Percentiles rank a stretch among this genome's conserved stretches.
These are phyloP conservation scores for Teleogryllus occipitalis DNA, from an alignment of 1,140 invertebrate species.

Conservation along the genomic window DNA sequence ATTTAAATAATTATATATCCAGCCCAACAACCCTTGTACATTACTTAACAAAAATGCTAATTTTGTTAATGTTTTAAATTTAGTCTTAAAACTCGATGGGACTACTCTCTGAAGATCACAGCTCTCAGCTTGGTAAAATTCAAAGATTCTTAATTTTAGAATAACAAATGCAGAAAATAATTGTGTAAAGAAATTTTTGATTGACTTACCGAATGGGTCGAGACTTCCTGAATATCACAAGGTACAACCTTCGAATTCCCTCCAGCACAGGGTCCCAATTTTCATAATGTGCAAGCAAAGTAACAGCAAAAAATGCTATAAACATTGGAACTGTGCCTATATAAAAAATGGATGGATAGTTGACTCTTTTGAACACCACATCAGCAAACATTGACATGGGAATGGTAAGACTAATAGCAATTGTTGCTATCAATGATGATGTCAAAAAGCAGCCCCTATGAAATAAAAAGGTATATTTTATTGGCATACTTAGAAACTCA, in stretches of 20 bases:
- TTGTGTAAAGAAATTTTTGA: not conserved
- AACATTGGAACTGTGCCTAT: slow-evolving; percentile 71
- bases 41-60: no score
- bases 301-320: slow-evolving; percentile 65
- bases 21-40: no score
- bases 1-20: no score
- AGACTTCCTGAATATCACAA: slow-evolving; percentile 12
- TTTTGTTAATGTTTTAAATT: no score
- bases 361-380: slow-evolving; percentile 61
- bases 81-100: no score
- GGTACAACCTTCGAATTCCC: slow-evolving; percentile 23
- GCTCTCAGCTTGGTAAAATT: not conserved
- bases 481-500: no score
- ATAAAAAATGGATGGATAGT: slow-evolving; percentile 69
- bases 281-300: slow-evolving; percentile 69
- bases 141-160: not conserved
- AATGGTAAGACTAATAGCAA: slow-evolving; percentile 74
- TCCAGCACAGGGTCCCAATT: slow-evolving; percentile 74
- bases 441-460: slow-evolving; percentile 81
- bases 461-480: slow-evolving; percentile 24
- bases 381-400: slow-evolving; percentile 79
- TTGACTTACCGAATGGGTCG: slow-evolving; percentile 16
- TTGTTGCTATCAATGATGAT: slow-evolving; percentile 74
- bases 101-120: no score
- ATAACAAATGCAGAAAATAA: not conserved